phyloP scores from a whole-genome alignment of 1,140 invertebrate genomes.

The Homalodisca vitripennis region DNA sequence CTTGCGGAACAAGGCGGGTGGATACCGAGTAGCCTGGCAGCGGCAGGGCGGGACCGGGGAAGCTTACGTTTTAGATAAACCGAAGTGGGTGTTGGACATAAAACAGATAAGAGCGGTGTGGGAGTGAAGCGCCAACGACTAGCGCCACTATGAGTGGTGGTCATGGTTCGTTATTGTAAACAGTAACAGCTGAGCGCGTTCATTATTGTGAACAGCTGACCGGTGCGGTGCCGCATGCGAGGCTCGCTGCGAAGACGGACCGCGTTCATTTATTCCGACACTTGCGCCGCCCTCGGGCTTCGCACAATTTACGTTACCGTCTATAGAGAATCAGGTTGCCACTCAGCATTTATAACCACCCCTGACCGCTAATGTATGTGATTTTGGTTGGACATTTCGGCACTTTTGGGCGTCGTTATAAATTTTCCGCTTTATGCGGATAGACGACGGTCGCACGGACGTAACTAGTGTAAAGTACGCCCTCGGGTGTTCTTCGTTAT shows the following conservation, averaged over 20 bases:
- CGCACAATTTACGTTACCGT: background rate
- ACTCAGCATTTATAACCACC: constrained; percentile 2
- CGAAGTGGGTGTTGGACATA: too few relatives aligned
- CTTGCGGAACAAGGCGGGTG: too few relatives aligned
- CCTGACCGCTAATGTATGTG: constrained; percentile 6
- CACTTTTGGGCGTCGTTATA: constrained; percentile 12
- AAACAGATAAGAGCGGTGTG: too few relatives aligned
- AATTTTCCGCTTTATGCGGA: constrained; percentile 15
- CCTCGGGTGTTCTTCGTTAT: background rate
- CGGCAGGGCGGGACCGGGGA: too few relatives aligned
- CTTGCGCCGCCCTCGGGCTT: background rate
- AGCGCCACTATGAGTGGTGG: background rate
- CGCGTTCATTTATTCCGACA: constrained; percentile 13
- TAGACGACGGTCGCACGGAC: too few relatives aligned
- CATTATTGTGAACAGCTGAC: constrained; percentile 6
- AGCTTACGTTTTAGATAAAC: too few relatives aligned
- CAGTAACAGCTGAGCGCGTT: background rate
- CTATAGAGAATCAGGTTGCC: constrained; percentile 8
- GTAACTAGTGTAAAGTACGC: constrained; percentile 6
- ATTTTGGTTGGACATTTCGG: background rate
- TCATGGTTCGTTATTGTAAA: constrained; percentile 15
- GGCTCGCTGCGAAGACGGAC: too few relatives aligned
- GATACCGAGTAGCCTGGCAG: too few relatives aligned
- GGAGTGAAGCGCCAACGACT: background rate
- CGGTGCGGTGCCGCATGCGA: too few relatives aligned